Evolutionary conservation across 2,888 invertebrate genomes (phyloP).

Genomic region (Caenorhabditis doughertyi): DNA sequence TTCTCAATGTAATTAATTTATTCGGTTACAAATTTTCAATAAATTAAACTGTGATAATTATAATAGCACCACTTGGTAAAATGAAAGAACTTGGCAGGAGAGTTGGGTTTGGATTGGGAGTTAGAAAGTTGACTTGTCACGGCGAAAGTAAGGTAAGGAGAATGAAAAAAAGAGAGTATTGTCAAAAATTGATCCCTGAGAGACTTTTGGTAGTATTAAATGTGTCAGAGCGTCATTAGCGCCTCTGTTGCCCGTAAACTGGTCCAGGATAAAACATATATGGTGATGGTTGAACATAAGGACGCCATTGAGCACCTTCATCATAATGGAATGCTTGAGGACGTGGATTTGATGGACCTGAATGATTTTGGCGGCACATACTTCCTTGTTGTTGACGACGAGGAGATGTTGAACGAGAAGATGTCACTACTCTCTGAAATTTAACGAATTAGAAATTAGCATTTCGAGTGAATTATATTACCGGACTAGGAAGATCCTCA

Average conservation of each 20-base stretch:
- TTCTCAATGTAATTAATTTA: constrained; percentile 8
- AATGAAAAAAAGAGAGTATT: constrained; percentile 15
- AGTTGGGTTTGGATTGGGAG: background rate
- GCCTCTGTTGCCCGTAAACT: constrained; percentile 57
- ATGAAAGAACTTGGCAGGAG: constrained; percentile 62
- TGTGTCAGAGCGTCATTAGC: constrained; percentile 13
- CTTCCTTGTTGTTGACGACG: constrained; percentile 52
- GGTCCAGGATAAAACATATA: constrained; percentile 67
- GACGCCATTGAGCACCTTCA: constrained; percentile 66
- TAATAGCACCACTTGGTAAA: constrained; percentile 49
- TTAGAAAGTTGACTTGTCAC: constrained; percentile 49
- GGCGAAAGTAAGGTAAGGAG: constrained; percentile 42
- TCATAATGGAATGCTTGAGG: constrained; percentile 59
- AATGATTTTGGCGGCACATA: constrained; percentile 35
- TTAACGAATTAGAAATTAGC: background rate
- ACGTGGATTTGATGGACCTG: constrained; percentile 29
- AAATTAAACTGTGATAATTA: constrained; percentile 33
- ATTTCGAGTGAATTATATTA: constrained; percentile 5
- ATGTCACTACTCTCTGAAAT: constrained; percentile 47
- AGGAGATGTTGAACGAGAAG: constrained; percentile 60
- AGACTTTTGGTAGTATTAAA: background rate
- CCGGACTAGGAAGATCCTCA: constrained; percentile 72
- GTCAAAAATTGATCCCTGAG: constrained; percentile 59
- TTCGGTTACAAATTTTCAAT: constrained; percentile 1
- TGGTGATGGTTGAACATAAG: constrained; percentile 67